These are phyloP conservation scores for Sarcophaga caerulescens DNA, from an alignment of 2,888 invertebrate species.

Conservation along the genomic window DNA sequence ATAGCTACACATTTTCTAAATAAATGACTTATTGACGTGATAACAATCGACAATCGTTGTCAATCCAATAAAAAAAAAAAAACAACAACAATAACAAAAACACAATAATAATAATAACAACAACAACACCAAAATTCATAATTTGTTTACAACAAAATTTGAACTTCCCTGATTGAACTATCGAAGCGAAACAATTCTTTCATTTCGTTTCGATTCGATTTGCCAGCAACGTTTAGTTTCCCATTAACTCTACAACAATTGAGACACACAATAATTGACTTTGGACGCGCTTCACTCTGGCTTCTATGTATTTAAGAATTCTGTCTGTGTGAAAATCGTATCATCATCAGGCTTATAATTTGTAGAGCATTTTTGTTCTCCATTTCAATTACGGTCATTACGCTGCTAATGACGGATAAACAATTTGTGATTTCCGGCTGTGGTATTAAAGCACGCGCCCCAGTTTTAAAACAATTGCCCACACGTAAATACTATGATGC, in stretches of 20 bases:
- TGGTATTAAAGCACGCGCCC: constrained; percentile 69
- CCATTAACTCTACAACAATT: background rate
- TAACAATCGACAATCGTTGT: constrained; percentile 71
- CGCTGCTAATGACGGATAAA: constrained; percentile 47
- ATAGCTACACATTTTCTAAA: constrained; percentile 64
- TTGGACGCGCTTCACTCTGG: no score
- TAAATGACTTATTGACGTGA: constrained; percentile 78
- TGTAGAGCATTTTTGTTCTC: background rate
- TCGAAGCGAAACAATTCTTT: constrained; percentile 1
- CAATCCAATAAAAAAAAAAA: constrained; percentile 54
- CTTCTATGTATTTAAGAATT: background rate
- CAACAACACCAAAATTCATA: constrained; percentile 29
- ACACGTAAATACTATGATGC: constrained; percentile 74
- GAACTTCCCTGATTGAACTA: background rate
- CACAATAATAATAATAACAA: background rate
- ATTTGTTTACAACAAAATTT: constrained; percentile 27
- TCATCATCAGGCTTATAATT: constrained; percentile 11
- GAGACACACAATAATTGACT: background rate
- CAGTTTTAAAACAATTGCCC: constrained; percentile 69
- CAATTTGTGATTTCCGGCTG: constrained; percentile 71
- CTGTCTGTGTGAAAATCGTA: constrained; percentile 42
- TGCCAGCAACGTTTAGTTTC: background rate
- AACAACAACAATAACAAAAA: constrained; percentile 16
- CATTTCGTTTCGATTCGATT: background rate
- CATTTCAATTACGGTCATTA: constrained; percentile 16